These are phyloP conservation scores for Drosophila siamana DNA, from an alignment of 2,888 invertebrate species.

Conservation along the genomic window DNA sequence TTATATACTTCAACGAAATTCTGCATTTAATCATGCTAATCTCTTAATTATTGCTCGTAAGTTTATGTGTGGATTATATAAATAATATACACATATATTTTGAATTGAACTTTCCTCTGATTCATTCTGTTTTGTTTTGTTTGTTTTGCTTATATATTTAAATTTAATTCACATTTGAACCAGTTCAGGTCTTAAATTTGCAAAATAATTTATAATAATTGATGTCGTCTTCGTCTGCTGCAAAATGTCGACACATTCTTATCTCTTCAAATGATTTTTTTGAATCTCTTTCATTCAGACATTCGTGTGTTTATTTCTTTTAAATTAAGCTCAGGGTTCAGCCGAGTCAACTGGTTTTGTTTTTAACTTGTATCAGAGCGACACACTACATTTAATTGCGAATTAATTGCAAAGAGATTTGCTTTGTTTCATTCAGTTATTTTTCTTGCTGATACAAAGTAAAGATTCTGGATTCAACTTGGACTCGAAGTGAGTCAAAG, in stretches of 20 bases:
- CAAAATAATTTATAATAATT: background rate
- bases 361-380: background rate
- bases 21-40: background rate
- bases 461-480: background rate
- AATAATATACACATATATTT: too few species aligned
- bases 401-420: background rate
- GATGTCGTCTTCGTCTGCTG: background rate
- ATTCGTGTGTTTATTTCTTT: background rate
- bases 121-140: background rate
- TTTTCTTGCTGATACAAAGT: background rate
- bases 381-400: background rate
- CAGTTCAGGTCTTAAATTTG: background rate
- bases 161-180: background rate
- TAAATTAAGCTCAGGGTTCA: background rate
- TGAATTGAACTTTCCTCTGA: background rate
- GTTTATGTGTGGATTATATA: background rate
- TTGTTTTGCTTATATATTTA: background rate
- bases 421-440: background rate
- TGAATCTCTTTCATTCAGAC: too few species aligned
- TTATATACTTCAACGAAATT: background rate
- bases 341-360: background rate
- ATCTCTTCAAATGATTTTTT: background rate
- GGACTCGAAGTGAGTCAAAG: conserved; percentile 1
- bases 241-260: background rate
- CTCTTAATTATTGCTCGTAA: background rate